phyloP scores from a whole-genome alignment of 2,797 vertebrate species.

The Gymnopithys bicolor region DNA sequence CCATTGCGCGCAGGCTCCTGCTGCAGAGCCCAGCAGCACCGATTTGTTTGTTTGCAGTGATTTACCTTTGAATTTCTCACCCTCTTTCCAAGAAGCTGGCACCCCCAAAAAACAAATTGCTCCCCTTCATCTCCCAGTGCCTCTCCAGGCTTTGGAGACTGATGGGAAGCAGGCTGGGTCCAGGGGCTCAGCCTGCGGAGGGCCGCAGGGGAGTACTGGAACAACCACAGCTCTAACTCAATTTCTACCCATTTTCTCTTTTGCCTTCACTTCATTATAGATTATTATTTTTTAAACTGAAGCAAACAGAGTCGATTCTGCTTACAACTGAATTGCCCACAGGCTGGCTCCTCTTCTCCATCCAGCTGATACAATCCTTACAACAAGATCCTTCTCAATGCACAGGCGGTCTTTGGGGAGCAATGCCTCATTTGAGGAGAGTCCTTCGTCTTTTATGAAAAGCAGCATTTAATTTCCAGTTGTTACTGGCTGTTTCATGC shows the following conservation, averaged over 20 bases:
- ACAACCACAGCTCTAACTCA: conserved; percentile 46
- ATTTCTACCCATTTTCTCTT: conserved; percentile 55
- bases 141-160: not conserved
- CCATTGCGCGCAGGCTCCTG: not conserved
- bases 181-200: not conserved
- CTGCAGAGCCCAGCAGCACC: not conserved
- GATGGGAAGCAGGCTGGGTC: not conserved
- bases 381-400: not conserved
- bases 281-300: conserved; percentile 61
- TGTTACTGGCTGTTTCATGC: not conserved
- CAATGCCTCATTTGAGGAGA: not conserved
- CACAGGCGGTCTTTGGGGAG: not conserved
- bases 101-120: not conserved
- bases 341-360: conserved; percentile 27
- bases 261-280: conserved; percentile 61
- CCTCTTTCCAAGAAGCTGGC: not conserved
- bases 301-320: conserved; percentile 31
- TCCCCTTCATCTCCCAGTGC: not conserved
- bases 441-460: not conserved
- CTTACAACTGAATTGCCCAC: conserved; percentile 17
- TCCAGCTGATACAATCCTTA: not conserved
- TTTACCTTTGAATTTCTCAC: not conserved
- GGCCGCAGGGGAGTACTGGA: conserved; percentile 5
- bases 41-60: not conserved
- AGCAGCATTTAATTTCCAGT: conserved; percentile 27